Evolutionary conservation across 2,888 invertebrate species (phyloP).

Genomic region (Craniophora ligustri): DNA sequence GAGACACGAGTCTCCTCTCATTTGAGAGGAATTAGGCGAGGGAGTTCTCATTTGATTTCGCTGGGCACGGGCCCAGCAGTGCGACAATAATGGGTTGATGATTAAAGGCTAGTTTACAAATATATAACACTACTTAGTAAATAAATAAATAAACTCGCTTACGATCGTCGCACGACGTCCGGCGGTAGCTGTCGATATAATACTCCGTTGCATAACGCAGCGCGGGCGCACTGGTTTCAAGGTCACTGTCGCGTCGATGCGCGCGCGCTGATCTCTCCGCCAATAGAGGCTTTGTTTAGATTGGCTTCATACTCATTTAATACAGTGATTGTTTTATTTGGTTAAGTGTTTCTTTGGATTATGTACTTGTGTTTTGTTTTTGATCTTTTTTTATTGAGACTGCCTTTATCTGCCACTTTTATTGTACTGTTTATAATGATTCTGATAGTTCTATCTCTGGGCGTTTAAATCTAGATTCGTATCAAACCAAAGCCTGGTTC

Average conservation of each 20-base stretch:
- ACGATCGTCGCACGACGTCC: constrained; percentile 11
- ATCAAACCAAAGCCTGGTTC: no score
- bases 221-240: constrained; percentile 48
- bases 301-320: constrained; percentile 15
- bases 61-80: no score
- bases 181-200: constrained; percentile 49
- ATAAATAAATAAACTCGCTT: constrained; percentile 12
- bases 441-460: no score
- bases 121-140: background rate
- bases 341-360: constrained; percentile 10
- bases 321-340: constrained; percentile 12
- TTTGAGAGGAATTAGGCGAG: no score
- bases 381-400: background rate
- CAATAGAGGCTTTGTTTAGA: constrained; percentile 36
- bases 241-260: constrained; percentile 56
- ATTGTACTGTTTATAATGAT: no score
- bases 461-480: no score
- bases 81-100: no score
- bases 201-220: constrained; percentile 53
- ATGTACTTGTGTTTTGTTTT: background rate
- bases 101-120: no score
- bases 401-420: no score
- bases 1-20: no score
- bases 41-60: no score
- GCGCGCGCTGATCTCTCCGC: constrained; percentile 24